Conservation (phyloP, 2,888 invertebrate genomes). For the Phaedon cochleariae region DNA sequence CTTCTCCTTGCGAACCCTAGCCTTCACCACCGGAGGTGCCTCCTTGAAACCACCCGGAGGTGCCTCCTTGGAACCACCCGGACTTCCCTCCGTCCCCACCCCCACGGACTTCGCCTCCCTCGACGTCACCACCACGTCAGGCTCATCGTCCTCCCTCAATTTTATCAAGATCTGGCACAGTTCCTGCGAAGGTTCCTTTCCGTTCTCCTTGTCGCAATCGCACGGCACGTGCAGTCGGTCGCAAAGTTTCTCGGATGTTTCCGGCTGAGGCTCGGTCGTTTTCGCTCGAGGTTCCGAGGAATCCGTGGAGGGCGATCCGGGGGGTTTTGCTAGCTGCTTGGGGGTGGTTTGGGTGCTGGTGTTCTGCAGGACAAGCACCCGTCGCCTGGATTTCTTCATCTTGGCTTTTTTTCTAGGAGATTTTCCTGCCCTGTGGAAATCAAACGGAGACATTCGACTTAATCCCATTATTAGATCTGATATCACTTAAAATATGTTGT, state of each 20-base stretch:
- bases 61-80: slow-evolving; percentile 16
- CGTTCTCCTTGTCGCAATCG: slow-evolving; percentile 42
- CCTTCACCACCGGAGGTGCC: not conserved
- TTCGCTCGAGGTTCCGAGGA: not conserved
- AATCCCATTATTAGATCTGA: too few species aligned
- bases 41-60: slow-evolving; percentile 16
- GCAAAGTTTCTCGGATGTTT: slow-evolving; percentile 11
- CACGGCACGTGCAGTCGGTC: slow-evolving; percentile 39
- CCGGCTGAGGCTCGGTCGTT: not conserved
- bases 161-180: slow-evolving; percentile 58
- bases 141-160: slow-evolving; percentile 51
- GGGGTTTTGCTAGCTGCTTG: slow-evolving; percentile 32
- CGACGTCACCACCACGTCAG: slow-evolving; percentile 48
- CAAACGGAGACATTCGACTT: too few species aligned
- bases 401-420: slow-evolving; percentile 40
- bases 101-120: slow-evolving; percentile 9
- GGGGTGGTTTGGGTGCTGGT: slow-evolving; percentile 60
- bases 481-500: too few species aligned
- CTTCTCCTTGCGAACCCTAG: not conserved
- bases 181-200: slow-evolving; percentile 42
- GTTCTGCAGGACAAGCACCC: slow-evolving; percentile 54
- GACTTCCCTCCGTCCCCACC: not conserved
- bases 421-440: slow-evolving; percentile 4
- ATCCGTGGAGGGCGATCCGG: not conserved
- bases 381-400: slow-evolving; percentile 29